phyloP scores from a whole-genome alignment of 2,113 vertebrate species.

The Emberiza fucata region DNA sequence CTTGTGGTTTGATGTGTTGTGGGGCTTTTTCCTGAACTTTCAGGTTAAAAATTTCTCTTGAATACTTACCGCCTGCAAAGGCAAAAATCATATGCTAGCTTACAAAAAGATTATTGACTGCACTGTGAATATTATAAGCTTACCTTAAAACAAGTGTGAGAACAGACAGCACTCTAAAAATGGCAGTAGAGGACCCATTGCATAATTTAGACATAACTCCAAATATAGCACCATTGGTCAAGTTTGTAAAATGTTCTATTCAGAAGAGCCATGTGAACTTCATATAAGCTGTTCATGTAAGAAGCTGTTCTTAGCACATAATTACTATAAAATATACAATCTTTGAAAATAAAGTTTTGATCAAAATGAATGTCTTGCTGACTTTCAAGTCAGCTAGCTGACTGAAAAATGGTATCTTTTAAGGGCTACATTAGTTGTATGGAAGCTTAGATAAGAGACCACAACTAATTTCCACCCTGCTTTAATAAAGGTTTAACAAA shows the following conservation, averaged over 20 bases:
- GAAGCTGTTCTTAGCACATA: neutral
- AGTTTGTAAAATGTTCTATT: neutral
- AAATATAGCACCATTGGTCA: neutral
- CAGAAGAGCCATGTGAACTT: neutral
- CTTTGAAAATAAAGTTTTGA: neutral
- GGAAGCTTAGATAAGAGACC: neutral
- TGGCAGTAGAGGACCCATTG: neutral
- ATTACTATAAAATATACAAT: neutral
- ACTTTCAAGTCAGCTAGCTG: neutral
- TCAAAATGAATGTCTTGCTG: neutral
- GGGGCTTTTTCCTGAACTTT: neutral
- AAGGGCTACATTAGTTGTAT: neutral
- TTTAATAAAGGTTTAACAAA: slow-evolving; percentile 17
- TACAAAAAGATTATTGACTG: neutral
- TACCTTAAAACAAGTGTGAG: neutral
- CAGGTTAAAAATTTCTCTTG: neutral
- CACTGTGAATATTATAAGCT: neutral
- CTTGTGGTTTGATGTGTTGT: neutral
- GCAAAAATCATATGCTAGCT: neutral
- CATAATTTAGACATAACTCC: neutral
- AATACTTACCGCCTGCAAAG: neutral
- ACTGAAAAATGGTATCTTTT: neutral
- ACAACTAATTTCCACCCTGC: neutral
- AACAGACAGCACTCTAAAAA: neutral
- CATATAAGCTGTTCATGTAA: neutral